Percentiles rank a stretch among this genome's conserved stretches.
Conservation (phyloP, 2,888 invertebrate species). For the Heteromurus nitidus region DNA sequence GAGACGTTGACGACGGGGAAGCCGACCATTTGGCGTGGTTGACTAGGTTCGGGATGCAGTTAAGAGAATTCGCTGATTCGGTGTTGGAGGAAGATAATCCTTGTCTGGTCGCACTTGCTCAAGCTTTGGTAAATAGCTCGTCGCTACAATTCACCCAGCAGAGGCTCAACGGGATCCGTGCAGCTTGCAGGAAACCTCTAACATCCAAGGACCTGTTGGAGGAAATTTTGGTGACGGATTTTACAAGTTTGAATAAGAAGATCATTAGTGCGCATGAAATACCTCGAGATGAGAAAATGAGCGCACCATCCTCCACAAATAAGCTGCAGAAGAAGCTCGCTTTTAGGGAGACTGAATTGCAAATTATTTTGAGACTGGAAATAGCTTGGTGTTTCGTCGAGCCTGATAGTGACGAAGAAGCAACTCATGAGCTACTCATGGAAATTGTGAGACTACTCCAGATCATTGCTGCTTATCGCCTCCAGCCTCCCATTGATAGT, state of each 20-base stretch:
- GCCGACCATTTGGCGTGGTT: slow-evolving; percentile 15
- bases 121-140: slow-evolving; percentile 58
- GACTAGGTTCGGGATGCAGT: not conserved
- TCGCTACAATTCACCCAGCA: slow-evolving; percentile 14
- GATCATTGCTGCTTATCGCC: slow-evolving; percentile 58
- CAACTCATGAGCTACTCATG: slow-evolving; percentile 37
- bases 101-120: slow-evolving; percentile 51
- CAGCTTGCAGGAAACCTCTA: not conserved
- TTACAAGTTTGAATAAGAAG: slow-evolving; percentile 43
- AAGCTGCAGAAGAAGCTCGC: slow-evolving; percentile 6
- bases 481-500: slow-evolving; percentile 44
- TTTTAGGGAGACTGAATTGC: slow-evolving; percentile 57
- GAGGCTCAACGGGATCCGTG: no score
- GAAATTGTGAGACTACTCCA: slow-evolving; percentile 60
- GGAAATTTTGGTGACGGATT: slow-evolving; percentile 36
- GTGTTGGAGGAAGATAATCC: slow-evolving; percentile 42
- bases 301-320: not conserved
- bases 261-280: slow-evolving; percentile 49
- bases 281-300: not conserved
- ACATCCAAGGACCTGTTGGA: slow-evolving; percentile 46
- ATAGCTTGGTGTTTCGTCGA: slow-evolving; percentile 59
- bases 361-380: slow-evolving; percentile 63
- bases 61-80: slow-evolving; percentile 39
- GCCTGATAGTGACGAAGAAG: slow-evolving; percentile 43
- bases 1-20: slow-evolving; percentile 25